Percentiles rank a stretch among this genome's conserved stretches.
These are phyloP conservation scores for Orthosia cruda DNA, from an alignment of 2,888 invertebrate genomes.

Conservation along the genomic window DNA sequence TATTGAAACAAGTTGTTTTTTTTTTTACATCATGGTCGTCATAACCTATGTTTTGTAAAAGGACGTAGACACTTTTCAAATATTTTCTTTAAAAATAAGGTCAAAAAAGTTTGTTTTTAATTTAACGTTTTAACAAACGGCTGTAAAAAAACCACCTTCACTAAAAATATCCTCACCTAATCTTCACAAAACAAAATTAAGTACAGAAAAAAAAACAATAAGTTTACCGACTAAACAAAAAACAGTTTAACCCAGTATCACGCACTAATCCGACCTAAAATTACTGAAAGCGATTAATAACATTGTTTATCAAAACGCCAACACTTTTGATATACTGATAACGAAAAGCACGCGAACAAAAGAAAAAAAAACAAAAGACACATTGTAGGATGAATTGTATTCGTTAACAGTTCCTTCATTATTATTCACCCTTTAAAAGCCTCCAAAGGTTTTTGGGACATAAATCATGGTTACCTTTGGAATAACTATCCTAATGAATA, in stretches of 20 bases:
- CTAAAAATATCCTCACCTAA: neutral
- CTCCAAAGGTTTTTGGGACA: constrained; percentile 58
- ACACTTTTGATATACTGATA: constrained; percentile 76
- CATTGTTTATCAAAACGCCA: constrained; percentile 75
- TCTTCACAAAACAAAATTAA: neutral
- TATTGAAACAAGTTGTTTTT: neutral
- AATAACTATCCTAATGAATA: constrained; percentile 67
- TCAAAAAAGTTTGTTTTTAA: too few species aligned
- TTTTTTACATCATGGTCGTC: too few species aligned
- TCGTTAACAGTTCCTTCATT: constrained; percentile 61
- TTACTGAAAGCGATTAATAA: constrained; percentile 68
- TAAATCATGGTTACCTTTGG: constrained; percentile 65
- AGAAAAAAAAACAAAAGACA: constrained; percentile 55
- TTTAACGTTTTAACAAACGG: neutral
- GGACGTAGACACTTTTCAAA: too few species aligned
- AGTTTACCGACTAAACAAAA: neutral
- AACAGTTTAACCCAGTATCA: constrained; percentile 45
- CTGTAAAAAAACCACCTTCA: neutral
- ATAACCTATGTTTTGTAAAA: neutral
- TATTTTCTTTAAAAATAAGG: too few species aligned
- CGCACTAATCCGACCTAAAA: constrained; percentile 57
- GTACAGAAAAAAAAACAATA: neutral
- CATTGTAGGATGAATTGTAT: constrained; percentile 53
- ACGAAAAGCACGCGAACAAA: constrained; percentile 71
- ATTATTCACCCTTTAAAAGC: constrained; percentile 65